phyloP scores from a whole-genome alignment of 1,140 invertebrate genomes.

The honey bee (Apis mellifera) region Amel_HAv3.1 CM009936.2:7515501-7516000 shows the following conservation, averaged over 20 bases:
- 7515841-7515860: background rate
- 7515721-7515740: too few relatives aligned
- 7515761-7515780: background rate
- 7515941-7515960: background rate
- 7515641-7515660: background rate
- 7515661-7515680: background rate
- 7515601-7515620: too few relatives aligned
- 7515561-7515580: background rate
- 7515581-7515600: too few relatives aligned
- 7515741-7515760: background rate
- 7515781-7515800: background rate
- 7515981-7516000: background rate
- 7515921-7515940: background rate
- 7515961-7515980: conserved; percentile 21
- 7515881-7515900: background rate
- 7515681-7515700: background rate
- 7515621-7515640: background rate
- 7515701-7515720: too few relatives aligned
- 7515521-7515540: conserved; percentile 18
- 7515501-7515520: background rate
- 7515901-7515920: background rate
- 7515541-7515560: too few relatives aligned
- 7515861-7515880: background rate
- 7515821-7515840: conserved; percentile 10
- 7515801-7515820: background rate